A percentile compares a stretch with the other conserved stretches of the same genome.
Evolutionary conservation across 2,113 vertebrate genomes (phyloP).

Genomic region (Gadus macrocephalus): DNA sequence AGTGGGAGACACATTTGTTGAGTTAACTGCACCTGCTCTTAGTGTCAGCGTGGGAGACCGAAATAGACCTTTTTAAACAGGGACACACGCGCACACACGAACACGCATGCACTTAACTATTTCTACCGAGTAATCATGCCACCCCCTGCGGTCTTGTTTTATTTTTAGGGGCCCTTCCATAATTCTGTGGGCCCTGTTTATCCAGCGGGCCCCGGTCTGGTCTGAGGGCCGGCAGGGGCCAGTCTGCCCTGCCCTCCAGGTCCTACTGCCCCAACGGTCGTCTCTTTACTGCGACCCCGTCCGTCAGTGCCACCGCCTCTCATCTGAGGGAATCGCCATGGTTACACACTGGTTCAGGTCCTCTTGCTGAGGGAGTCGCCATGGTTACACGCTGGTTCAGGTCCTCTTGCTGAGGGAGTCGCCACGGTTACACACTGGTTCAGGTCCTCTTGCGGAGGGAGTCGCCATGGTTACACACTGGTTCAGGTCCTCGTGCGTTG

Average conservation of each 20-base stretch:
- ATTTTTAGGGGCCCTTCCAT: slow-evolving; percentile 53
- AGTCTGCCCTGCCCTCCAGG: slow-evolving; percentile 12
- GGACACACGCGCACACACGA: slow-evolving; percentile 1
- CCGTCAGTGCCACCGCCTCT: slow-evolving; percentile 1
- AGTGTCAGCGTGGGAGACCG: slow-evolving; percentile 46
- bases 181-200: slow-evolving; percentile 37
- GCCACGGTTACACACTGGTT: not conserved
- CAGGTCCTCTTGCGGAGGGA: not conserved
- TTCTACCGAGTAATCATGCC: slow-evolving; percentile 18
- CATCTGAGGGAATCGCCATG: not conserved
- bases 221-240: slow-evolving; percentile 34
- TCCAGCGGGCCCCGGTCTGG: slow-evolving; percentile 47
- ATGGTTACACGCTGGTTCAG: not conserved
- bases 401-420: not conserved
- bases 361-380: not conserved
- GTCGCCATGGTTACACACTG: not conserved
- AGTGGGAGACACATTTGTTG: slow-evolving; percentile 46
- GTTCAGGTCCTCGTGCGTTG: not conserved
- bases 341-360: no score
- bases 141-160: slow-evolving; percentile 18
- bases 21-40: slow-evolving; percentile 64
- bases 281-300: not conserved
- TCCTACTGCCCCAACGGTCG: slow-evolving; percentile 19
- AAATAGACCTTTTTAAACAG: slow-evolving; percentile 39
- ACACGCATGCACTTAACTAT: not conserved